phyloP scores from a whole-genome alignment of 2,888 invertebrate genomes.

The Stenoptilia bipunctidactyla region DNA sequence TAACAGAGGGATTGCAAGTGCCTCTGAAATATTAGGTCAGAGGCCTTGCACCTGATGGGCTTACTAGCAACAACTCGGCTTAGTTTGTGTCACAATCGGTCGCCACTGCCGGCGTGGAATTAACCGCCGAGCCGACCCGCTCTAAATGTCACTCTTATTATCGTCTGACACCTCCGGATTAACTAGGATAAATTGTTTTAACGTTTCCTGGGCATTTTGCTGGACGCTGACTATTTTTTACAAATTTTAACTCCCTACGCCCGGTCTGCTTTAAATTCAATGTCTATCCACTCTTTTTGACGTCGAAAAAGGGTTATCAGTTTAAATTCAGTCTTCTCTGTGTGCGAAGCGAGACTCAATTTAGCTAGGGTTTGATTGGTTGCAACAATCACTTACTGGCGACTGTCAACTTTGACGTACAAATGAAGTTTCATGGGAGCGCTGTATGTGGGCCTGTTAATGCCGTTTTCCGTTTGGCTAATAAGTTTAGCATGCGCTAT shows the following conservation, averaged over 20 bases:
- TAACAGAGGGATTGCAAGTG: background rate
- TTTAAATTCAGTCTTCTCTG: conserved; percentile 34
- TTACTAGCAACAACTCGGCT: conserved; percentile 59
- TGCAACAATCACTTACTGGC: conserved; percentile 61
- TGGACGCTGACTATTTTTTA: conserved; percentile 24
- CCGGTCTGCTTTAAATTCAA: conserved; percentile 25
- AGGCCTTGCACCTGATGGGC: conserved; percentile 56
- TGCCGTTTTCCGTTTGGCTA: conserved; percentile 67
- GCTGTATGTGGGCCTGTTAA: conserved; percentile 50
- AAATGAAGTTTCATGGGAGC: conserved; percentile 53
- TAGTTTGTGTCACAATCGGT: conserved; percentile 62
- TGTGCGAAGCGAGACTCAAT: conserved; percentile 33
- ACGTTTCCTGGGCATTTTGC: conserved; percentile 51
- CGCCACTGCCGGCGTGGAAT: conserved; percentile 56
- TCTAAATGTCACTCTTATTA: conserved; percentile 70
- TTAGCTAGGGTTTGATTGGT: conserved; percentile 53
- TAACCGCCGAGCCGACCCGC: conserved; percentile 50
- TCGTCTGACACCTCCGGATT: conserved; percentile 65
- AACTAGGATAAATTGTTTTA: conserved; percentile 68
- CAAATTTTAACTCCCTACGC: conserved; percentile 2
- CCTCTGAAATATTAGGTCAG: conserved; percentile 37
- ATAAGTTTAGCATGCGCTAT: conserved; percentile 69
- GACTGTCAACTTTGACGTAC: conserved; percentile 56
- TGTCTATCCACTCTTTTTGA: conserved; percentile 24
- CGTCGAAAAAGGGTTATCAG: conserved; percentile 21